Percentiles rank a stretch among this genome's conserved stretches.
Evolutionary conservation across 2,888 invertebrate genomes (phyloP).

Genomic region (Diarsia mendica): DNA sequence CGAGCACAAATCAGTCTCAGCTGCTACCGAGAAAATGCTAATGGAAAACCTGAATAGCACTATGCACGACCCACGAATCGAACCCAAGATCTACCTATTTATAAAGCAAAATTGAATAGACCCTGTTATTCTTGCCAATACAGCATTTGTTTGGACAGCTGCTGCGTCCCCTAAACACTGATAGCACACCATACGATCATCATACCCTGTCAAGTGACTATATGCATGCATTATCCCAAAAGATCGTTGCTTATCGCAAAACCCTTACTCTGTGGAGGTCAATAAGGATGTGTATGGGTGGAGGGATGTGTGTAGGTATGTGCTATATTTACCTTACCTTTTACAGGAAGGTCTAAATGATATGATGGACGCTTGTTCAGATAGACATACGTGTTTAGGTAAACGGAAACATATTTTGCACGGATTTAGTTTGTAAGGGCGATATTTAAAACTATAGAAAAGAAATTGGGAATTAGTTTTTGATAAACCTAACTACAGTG

Average conservation of each 20-base stretch:
- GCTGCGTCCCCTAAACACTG: constrained; percentile 33
- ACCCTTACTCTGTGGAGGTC: constrained; percentile 29
- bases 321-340: background rate
- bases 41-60: too few relatives aligned
- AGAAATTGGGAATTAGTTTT: background rate
- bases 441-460: background rate
- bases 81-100: background rate
- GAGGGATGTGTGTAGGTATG: background rate
- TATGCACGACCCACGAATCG: too few relatives aligned
- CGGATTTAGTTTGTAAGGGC: background rate
- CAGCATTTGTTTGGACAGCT: constrained; percentile 49
- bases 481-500: too few relatives aligned
- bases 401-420: background rate
- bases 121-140: constrained; percentile 8
- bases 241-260: constrained; percentile 47
- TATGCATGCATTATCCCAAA: constrained; percentile 56
- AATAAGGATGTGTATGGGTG: constrained; percentile 9
- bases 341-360: background rate
- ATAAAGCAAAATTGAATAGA: background rate
- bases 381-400: background rate
- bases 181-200: constrained; percentile 38
- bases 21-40: too few relatives aligned
- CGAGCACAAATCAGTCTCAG: too few relatives aligned
- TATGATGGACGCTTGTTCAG: background rate
- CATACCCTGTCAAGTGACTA: constrained; percentile 52